Evolutionary conservation across 2,888 invertebrate genomes (phyloP), one percentile per base, ranked within the genome.

Genomic region (Coelopa pilipes): DNA sequence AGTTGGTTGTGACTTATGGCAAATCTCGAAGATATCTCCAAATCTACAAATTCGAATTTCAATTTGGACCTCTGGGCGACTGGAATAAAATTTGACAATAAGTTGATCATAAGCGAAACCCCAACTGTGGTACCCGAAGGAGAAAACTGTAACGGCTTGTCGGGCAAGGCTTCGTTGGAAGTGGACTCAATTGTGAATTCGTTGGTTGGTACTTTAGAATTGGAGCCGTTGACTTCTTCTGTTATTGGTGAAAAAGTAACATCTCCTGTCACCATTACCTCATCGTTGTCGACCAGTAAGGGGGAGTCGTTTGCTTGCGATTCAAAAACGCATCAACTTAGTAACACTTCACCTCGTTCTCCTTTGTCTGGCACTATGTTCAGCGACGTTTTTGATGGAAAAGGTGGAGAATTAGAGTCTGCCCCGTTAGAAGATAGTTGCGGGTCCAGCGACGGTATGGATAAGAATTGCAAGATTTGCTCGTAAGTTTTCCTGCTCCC

Each of bases 401-500:
- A 84, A 53, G 84, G 84, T 34, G 82, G 81, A 50, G 84, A 86
- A 75, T 81, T 86, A 75, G 86, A 86, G 78, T 85, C 86, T 21
- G 80, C 80, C 46, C 80, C 85, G 4, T 81, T 88, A 75, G 88
- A 88, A 78, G 88, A 88, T 79, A 80, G 86, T 57, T 84, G 87
- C 63, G 79, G 78, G 72, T 82, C 85, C 45, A 76, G 81, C 68
- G 88, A 87, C 79, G 87, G 84, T 13, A 89, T 89, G 84, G 90
- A 91, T 80, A 91, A 90, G 87, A 90, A 89, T 84, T 92, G 92
- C 88, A 91, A 90, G 85, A 89, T 91, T 81, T 92, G 92, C 91
- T 90, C 90, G 91, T 91, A 82, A 90, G 90, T 89, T 69, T 5
- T 47, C 45, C 13, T 21, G 11, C 17, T 53, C 45, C 10, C n/a